These are phyloP conservation scores for Mastigias papua DNA, from an alignment of 30 jellyfish, hydroid and myxozoan species.

Conservation along the genomic window DNA sequence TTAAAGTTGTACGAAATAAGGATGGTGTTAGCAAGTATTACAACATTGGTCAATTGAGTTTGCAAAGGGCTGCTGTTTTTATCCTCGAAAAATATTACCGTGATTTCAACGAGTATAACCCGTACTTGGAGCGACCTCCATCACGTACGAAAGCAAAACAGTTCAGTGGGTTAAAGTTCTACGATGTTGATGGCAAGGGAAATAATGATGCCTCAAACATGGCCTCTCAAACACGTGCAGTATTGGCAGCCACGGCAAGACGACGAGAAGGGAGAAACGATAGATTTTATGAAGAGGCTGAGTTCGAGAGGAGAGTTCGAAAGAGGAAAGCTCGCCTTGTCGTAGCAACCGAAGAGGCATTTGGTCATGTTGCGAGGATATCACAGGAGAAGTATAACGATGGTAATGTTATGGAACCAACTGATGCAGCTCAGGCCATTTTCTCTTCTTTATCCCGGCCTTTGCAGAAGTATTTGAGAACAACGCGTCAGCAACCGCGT, in stretches of 20 bases:
- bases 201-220: conserved; percentile 67
- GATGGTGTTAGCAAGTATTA: conserved; percentile 92
- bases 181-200: conserved; percentile 95
- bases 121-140: conserved; percentile 85
- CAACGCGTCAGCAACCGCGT: conserved; percentile 98
- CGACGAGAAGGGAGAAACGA: conserved; percentile 98
- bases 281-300: conserved; percentile 96
- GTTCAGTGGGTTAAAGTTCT: conserved; percentile 82
- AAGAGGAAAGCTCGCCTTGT: conserved; percentile 93
- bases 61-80: conserved; percentile 90
- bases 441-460: conserved; percentile 98
- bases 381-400: conserved; percentile 81
- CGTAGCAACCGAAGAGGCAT: conserved; percentile 98
- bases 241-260: conserved; percentile 95
- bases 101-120: conserved; percentile 94
- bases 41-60: conserved; percentile 84
- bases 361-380: conserved; percentile 94
- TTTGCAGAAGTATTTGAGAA: conserved; percentile 91
- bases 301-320: conserved; percentile 90
- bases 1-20: conserved; percentile 86
- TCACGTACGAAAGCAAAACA: conserved; percentile 91
- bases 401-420: conserved; percentile 94
- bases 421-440: conserved; percentile 99
- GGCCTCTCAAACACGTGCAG: conserved; percentile 93
- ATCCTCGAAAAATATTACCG: conserved; percentile 89